phyloP scores from a whole-genome alignment of 2,113 vertebrate species.

The Proteles cristata region DNA sequence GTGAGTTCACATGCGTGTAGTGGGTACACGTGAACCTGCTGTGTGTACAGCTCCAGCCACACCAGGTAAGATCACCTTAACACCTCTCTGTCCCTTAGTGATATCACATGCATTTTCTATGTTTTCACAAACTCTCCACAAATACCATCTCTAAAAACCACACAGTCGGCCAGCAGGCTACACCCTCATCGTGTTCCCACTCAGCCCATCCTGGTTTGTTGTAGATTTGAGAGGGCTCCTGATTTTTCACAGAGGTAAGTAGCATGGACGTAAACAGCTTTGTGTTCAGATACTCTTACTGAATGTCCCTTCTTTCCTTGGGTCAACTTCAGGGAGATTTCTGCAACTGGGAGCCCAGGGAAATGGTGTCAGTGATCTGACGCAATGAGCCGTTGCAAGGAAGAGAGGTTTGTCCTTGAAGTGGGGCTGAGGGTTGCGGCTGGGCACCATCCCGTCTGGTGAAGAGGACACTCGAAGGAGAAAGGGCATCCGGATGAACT shows the following conservation, averaged over 20 bases:
- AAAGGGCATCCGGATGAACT: background rate
- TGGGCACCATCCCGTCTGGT: background rate
- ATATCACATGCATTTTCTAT: background rate
- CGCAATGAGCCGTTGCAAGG: background rate
- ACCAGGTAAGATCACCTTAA: background rate
- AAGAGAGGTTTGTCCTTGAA: background rate
- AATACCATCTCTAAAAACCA: background rate
- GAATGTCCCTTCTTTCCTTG: background rate
- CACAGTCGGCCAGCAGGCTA: rapidly evolving
- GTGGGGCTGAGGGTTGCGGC: background rate
- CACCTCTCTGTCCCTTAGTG: background rate
- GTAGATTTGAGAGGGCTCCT: rapidly evolving
- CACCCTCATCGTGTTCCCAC: too few relatives aligned
- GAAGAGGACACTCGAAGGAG: background rate
- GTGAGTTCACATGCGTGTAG: background rate
- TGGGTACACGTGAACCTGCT: rapidly evolving
- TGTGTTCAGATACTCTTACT: background rate
- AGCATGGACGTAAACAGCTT: background rate
- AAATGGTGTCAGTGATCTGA: background rate
- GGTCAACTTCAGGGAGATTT: background rate
- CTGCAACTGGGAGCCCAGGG: background rate
- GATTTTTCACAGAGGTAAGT: background rate
- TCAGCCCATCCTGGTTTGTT: background rate
- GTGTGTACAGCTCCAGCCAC: too few relatives aligned
- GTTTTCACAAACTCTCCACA: background rate